Conservation (phyloP, 1,140 invertebrate species). For the Drosophila kepulauana region DNA sequence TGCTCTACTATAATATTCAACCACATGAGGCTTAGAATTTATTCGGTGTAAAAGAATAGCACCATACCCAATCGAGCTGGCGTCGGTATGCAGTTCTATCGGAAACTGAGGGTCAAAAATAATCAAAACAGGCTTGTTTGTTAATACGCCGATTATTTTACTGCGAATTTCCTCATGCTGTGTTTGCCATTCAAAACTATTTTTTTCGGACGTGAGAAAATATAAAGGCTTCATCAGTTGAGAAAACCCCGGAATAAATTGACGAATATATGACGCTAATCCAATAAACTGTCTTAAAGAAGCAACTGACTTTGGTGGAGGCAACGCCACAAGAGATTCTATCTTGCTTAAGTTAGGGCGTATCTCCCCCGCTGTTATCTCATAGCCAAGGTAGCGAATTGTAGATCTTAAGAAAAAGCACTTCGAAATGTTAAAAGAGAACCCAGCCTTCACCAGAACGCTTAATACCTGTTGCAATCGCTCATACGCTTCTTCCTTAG, state of each 20-base stretch:
- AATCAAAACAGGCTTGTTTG: background rate
- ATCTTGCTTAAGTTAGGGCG: slow-evolving; percentile 1
- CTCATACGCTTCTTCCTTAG: background rate
- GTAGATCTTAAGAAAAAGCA: slow-evolving; percentile 13
- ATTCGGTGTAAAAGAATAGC: too few relatives aligned
- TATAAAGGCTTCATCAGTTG: slow-evolving; percentile 5
- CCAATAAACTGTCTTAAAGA: background rate
- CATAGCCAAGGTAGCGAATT: background rate
- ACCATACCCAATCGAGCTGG: too few relatives aligned
- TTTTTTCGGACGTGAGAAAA: slow-evolving; percentile 8
- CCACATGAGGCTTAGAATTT: too few relatives aligned
- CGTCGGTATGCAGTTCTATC: too few relatives aligned
- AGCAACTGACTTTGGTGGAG: background rate
- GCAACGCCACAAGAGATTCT: background rate
- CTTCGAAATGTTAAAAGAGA: background rate
- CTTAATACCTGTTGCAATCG: background rate
- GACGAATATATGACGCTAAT: slow-evolving; percentile 1
- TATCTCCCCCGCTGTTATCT: background rate
- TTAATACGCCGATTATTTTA: background rate
- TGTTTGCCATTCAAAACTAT: slow-evolving; percentile 4
- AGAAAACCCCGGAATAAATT: slow-evolving; percentile 4
- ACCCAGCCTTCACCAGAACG: background rate
- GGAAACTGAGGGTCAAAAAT: too few relatives aligned
- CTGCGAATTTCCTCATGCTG: slow-evolving; percentile 6
- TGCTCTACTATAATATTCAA: too few relatives aligned